Evolutionary conservation across 2,888 invertebrate genomes (phyloP), one percentile per base, ranked within the genome.

Genomic region (Oscheius sp.): DNA sequence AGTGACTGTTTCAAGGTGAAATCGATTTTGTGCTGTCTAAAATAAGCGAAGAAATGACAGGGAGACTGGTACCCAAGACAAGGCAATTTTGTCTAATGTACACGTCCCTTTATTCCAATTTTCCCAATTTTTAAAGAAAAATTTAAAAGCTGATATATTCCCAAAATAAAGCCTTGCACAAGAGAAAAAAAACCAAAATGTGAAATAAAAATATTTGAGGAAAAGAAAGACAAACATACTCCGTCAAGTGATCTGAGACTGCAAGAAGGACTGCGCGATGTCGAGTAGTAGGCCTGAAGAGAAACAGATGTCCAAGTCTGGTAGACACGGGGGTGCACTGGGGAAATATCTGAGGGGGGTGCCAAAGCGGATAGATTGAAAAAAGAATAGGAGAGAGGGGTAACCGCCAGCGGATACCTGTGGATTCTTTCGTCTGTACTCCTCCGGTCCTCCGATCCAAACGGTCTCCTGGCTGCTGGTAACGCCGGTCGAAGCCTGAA

Each of bases 371-470:
- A 63, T 63, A 63, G 63, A 45, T n/a, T 35, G 3, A 35, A 35
- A 35, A 35, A 35, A 35, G 35, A 9, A 35, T 35, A 9, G 16
- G 41, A 23, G 12, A 23, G 18, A 29, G 35, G 27, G 3, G 61
- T n/a, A 9, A 2, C 0, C 6, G 21, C 18, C 1, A 12, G 7
- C 46, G 27, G 49, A 16, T 61, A 87, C 87, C 84, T 88, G 87
- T 6, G 88, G 87, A 76, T 87, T 85, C 16, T 87, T 81, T 49
- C 82, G 79, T 21, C 85, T 76, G 72, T 86, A 82, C 55, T 84
- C 79, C 56, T 87, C 86, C 35, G 84, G 81, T 12, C 78, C 79
- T 13, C 80, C 80, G 46, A 87, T 84, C 87, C 87, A 87, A 45
- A 87, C 86, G 21, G 87, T 87, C 72, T 87, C 87, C 59, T 85